Evolutionary conservation across 1,140 invertebrate species (phyloP).

Genomic region (Euwallacea similis): DNA sequence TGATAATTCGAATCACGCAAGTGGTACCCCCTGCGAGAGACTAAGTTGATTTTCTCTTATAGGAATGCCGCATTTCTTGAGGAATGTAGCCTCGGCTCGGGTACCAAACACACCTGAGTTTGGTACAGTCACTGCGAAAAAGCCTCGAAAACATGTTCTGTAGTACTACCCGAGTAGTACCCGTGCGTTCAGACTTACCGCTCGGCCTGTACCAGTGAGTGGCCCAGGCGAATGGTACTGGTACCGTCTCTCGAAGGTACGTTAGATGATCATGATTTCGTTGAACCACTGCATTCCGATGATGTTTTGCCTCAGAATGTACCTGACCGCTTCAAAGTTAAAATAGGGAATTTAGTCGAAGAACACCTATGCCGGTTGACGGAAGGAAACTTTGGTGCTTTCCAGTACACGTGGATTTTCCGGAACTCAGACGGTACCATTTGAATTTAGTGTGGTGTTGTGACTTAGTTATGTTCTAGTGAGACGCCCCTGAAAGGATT

Average conservation of each 20-base stretch:
- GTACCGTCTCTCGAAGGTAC: constrained; percentile 25
- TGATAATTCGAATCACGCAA: constrained; percentile 38
- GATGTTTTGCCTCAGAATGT: constrained; percentile 52
- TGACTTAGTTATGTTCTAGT: constrained; percentile 34
- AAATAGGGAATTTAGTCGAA: constrained; percentile 50
- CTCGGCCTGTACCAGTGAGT: constrained; percentile 42
- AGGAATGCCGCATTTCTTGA: constrained; percentile 48
- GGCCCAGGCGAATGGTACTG: constrained; percentile 36
- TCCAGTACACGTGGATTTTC: constrained; percentile 45
- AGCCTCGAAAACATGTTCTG: background rate
- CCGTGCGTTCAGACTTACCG: constrained; percentile 37
- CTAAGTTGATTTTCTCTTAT: constrained; percentile 50
- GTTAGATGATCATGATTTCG: constrained; percentile 18
- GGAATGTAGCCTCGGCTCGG: constrained; percentile 52
- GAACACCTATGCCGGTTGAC: constrained; percentile 49
- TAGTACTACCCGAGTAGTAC: constrained; percentile 22
- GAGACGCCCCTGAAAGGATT: constrained; percentile 6
- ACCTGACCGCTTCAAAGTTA: constrained; percentile 51
- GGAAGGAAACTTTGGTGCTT: constrained; percentile 38
- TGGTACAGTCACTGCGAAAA: constrained; percentile 45
- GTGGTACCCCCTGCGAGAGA: constrained; percentile 43
- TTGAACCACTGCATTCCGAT: constrained; percentile 50
- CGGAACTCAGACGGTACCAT: constrained; percentile 10
- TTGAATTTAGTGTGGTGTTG: constrained; percentile 29
- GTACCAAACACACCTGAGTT: constrained; percentile 53